Conservation (phyloP, 1,140 invertebrate species). For the Musca domestica region DNA sequence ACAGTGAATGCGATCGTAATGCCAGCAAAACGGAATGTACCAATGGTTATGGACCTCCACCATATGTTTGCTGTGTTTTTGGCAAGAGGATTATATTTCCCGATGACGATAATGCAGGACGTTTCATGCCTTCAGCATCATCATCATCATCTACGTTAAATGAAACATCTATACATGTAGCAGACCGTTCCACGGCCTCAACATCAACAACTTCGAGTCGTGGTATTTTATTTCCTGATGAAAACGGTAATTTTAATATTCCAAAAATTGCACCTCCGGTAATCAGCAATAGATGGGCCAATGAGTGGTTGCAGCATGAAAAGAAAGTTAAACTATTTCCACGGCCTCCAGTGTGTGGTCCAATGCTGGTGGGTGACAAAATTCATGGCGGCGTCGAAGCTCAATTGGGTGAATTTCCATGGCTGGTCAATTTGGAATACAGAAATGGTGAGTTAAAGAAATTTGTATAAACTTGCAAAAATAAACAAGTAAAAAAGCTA, state of each 20-base stretch:
- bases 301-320: background rate
- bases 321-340: background rate
- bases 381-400: slow-evolving; percentile 37
- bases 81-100: background rate
- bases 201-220: too few species aligned
- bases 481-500: too few species aligned
- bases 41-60: background rate
- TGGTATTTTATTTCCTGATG: too few species aligned
- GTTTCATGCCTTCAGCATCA: too few species aligned
- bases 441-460: slow-evolving; percentile 37
- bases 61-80: slow-evolving; percentile 23
- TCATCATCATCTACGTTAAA: too few species aligned
- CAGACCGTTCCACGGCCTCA: too few species aligned
- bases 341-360: slow-evolving; percentile 25
- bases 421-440: slow-evolving; percentile 62
- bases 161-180: too few species aligned
- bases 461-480: too few species aligned
- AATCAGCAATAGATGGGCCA: too few species aligned
- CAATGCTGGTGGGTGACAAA: slow-evolving; percentile 20
- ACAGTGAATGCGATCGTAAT: background rate
- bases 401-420: slow-evolving; percentile 56
- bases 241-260: too few species aligned
- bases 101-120: background rate
- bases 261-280: too few species aligned
- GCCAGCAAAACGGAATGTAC: slow-evolving; percentile 11